Base-by-base conservation (phyloP, 2,113 vertebrate species). In the Speoplatyrhinus poulsoni region DNA sequence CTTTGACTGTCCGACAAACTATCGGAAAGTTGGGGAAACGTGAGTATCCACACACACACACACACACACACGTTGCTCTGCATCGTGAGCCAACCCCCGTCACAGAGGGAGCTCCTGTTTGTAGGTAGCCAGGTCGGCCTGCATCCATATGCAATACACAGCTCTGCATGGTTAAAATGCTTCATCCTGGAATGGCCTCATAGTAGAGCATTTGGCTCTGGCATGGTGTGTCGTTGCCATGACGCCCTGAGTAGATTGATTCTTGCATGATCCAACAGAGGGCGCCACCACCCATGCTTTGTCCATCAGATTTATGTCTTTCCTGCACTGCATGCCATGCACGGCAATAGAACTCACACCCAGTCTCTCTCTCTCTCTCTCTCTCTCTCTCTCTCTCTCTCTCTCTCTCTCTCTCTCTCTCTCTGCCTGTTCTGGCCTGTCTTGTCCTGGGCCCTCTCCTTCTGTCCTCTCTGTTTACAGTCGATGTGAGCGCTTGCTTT, bases 401-500 rank as follows among this genome's bases (percentile, higher is more conserved):
- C 26, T 12, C 46, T 9, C 56, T 8, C 53, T 32, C 60, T 89
- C 55, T 82, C 70, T 77, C 60, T 41, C 36, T 83, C 46, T 16
- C 46, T 83, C 93, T 91, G 53, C 73, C 76, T 76, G 36, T 41
- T 8, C 36, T 41, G 3, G 19, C 62, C 26, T 48, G 46, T 49
- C n/a, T 17, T 52, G 26, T 52, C 48, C 62, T 13, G 46, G 13
- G 5, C 56, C 53, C 32, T 36, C 58, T 6, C 50, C n/a, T 60
- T 33, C 92, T 13, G 49, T 50, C 47, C 64, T 57, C 88, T 94
- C 92, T 80, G 63, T 84, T 86, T 94, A 91, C 96, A 98, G 98
- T 94, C 95, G 95, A 95, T 99, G 98, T 54, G 97, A 99, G 90
- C 98, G 96, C 94, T 96, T 98, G 95, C 94, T 96, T 95, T 98